Evolutionary conservation across 2,797 vertebrate genomes (phyloP).

Genomic region (Cynopterus sphinx): DNA sequence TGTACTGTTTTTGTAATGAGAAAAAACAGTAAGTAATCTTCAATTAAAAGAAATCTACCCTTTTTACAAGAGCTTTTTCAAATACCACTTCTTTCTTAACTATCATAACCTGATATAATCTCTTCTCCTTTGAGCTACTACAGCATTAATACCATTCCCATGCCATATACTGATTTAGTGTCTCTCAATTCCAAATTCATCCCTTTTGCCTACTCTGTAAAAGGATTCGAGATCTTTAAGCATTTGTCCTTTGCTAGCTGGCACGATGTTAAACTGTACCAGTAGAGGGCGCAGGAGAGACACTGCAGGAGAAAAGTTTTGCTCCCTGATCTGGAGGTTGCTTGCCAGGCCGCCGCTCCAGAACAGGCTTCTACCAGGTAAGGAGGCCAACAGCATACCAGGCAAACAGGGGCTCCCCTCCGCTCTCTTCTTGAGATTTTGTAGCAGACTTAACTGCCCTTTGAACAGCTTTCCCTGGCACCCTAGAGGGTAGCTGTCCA

Average conservation of each 20-base stretch:
- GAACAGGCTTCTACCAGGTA: not conserved
- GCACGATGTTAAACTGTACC: not conserved
- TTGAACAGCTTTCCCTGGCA: not conserved
- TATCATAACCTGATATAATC: not conserved
- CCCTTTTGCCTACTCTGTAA: not conserved
- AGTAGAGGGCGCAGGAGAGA: conserved; percentile 39
- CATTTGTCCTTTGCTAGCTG: not conserved
- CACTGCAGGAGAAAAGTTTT: not conserved
- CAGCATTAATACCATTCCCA: not conserved
- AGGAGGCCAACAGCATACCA: not conserved
- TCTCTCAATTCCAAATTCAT: not conserved
- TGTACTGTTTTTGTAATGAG: not conserved
- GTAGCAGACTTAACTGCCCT: not conserved
- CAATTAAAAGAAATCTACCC: not conserved
- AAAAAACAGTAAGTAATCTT: not conserved
- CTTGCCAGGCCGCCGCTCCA: not conserved
- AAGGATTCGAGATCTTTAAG: not conserved
- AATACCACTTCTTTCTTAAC: not conserved
- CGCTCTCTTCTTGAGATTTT: not conserved
- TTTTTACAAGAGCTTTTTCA: not conserved
- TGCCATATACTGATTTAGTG: not conserved
- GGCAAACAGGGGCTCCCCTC: not conserved
- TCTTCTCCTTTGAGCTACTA: not conserved
- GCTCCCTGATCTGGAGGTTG: not conserved
- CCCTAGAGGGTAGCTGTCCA: not conserved